Conservation (phyloP, 2,113 vertebrate genomes). For the Dermatemys mawii region DNA sequence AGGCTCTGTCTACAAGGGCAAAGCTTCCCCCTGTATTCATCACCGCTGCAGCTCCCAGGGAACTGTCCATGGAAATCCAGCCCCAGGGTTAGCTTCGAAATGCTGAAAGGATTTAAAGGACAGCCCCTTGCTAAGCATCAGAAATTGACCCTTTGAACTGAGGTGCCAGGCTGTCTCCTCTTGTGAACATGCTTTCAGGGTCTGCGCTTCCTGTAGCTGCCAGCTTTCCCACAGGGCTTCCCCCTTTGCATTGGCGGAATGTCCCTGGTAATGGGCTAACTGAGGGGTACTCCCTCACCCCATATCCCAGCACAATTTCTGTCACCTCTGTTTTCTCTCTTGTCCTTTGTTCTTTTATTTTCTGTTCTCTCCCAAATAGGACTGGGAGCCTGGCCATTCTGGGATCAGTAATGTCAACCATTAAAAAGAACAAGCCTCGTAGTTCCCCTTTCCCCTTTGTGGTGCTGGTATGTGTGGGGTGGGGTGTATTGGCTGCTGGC, state of each 20-base stretch:
- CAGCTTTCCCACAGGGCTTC: no score
- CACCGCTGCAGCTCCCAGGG: background rate
- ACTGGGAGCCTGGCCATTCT: background rate
- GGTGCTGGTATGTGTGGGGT: background rate
- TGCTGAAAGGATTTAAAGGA: rapidly evolving
- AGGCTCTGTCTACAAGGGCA: background rate
- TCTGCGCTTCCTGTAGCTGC: background rate
- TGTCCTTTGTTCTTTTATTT: background rate
- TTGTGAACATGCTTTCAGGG: background rate
- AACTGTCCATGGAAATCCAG: background rate
- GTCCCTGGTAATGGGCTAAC: background rate
- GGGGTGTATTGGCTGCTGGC: background rate
- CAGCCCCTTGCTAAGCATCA: background rate
- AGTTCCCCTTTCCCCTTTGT: background rate
- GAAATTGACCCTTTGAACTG: background rate
- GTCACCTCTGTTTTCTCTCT: background rate
- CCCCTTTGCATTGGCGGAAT: background rate
- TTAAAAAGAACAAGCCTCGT: background rate
- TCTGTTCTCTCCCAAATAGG: background rate
- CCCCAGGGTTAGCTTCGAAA: background rate
- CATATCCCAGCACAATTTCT: background rate
- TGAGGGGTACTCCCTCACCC: background rate
- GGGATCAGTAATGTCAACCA: background rate
- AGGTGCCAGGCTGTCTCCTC: background rate
- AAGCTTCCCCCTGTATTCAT: background rate